These are phyloP conservation scores for Diprion similis DNA, from an alignment of 1,140 invertebrate species.

Conservation along the genomic window DNA sequence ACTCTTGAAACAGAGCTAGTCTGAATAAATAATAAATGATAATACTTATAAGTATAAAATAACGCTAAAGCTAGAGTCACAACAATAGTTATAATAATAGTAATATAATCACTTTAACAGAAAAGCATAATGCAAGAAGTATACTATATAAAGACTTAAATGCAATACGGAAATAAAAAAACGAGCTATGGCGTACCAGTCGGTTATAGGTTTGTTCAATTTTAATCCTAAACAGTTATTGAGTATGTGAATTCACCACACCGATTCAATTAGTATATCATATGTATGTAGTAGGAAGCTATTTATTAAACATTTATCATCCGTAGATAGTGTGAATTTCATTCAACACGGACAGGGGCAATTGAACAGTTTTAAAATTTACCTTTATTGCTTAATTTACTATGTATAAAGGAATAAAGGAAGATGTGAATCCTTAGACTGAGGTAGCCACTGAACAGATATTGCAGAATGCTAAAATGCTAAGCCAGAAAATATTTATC, in stretches of 20 bases:
- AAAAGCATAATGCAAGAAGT: not conserved
- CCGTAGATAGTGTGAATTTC: not conserved
- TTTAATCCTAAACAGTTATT: not conserved
- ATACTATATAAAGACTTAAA: not conserved
- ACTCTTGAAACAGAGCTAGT: conserved; percentile 30
- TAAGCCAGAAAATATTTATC: not conserved
- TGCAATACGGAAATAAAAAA: no score
- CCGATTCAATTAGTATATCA: not conserved
- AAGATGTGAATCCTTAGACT: not conserved
- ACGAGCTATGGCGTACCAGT: no score
- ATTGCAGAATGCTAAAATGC: not conserved
- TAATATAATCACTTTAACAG: not conserved
- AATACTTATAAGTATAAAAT: conserved; percentile 6
- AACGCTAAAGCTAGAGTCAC: not conserved
- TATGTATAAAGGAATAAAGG: not conserved
- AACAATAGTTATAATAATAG: not conserved
- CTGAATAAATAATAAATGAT: conserved; percentile 4
- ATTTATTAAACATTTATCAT: not conserved
- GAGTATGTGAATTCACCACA: not conserved
- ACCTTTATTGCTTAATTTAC: not conserved
- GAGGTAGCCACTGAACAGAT: not conserved
- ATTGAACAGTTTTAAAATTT: not conserved
- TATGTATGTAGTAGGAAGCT: not conserved
- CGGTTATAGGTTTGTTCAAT: not conserved
- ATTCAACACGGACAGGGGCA: not conserved